Evolutionary conservation across 2,113 vertebrate genomes (phyloP).

Genomic region (Morone saxatilis): DNA sequence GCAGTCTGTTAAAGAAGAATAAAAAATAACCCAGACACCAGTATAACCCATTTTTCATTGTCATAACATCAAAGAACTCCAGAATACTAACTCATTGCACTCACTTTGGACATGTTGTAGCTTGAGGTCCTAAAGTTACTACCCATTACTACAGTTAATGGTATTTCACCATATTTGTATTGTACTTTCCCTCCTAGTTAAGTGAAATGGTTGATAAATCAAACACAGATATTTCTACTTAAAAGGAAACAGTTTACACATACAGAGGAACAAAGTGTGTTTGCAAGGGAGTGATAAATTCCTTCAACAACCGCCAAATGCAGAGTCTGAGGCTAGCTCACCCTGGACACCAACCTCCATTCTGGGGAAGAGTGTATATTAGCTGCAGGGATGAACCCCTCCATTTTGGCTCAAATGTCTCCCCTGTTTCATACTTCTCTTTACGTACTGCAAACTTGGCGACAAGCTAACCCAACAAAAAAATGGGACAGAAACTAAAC

Average conservation of each 20-base stretch:
- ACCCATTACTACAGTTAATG: neutral
- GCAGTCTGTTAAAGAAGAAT: neutral
- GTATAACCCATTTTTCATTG: neutral
- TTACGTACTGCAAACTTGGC: slow-evolving; percentile 30
- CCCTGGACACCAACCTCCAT: slow-evolving; percentile 27
- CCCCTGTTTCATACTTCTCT: slow-evolving; percentile 42
- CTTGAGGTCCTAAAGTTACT: slow-evolving; percentile 29
- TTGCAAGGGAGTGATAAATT: slow-evolving; percentile 45
- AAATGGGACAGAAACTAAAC: slow-evolving; percentile 28
- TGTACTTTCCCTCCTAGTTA: slow-evolving; percentile 41
- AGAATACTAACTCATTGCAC: neutral
- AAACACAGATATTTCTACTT: slow-evolving; percentile 33
- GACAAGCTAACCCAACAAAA: slow-evolving; percentile 27
- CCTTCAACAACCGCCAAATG: neutral
- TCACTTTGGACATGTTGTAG: neutral
- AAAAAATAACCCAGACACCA: neutral
- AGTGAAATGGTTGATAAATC: slow-evolving; percentile 52
- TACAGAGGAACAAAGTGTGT: neutral
- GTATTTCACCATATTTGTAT: slow-evolving; percentile 50
- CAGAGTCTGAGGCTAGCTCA: slow-evolving; percentile 14
- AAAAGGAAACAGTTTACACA: slow-evolving; percentile 36
- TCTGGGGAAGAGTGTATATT: slow-evolving; percentile 24
- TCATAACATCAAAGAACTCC: neutral
- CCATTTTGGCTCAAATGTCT: slow-evolving; percentile 49
- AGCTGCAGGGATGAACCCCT: slow-evolving; percentile 50